Percentiles rank a stretch among this genome's conserved stretches.
Evolutionary conservation across 53 echinoderm and acorn worm genomes (phyloP).

Genomic region (Hippasteria phrygiana): DNA sequence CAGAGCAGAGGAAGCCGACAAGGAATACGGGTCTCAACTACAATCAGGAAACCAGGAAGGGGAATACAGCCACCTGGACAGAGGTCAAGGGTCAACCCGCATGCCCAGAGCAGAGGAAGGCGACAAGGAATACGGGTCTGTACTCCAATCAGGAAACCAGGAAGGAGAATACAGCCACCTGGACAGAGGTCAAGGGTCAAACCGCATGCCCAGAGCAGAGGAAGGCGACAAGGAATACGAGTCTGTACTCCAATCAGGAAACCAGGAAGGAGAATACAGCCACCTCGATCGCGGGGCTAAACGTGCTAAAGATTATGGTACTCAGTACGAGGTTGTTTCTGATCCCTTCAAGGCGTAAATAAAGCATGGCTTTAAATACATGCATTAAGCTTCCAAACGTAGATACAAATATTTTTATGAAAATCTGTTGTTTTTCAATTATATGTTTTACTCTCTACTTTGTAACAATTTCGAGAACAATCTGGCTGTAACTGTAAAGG

Average conservation of each 20-base stretch:
- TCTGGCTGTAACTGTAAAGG: too few relatives aligned
- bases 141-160: background rate
- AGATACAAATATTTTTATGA: too few relatives aligned
- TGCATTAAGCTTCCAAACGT: too few relatives aligned
- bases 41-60: too few relatives aligned
- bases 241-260: background rate
- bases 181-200: background rate
- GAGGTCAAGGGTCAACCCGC: background rate
- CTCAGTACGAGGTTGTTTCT: conserved; percentile 17
- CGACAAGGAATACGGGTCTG: background rate
- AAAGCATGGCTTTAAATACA: too few relatives aligned
- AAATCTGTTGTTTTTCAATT: too few relatives aligned
- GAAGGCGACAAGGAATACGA: background rate
- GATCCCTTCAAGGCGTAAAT: too few relatives aligned
- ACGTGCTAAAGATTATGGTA: background rate
- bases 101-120: background rate
- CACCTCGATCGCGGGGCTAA: background rate
- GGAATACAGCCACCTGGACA: conserved; percentile 37
- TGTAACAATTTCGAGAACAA: too few relatives aligned
- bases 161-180: conserved; percentile 29
- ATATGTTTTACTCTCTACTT: too few relatives aligned
- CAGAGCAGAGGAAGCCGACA: too few relatives aligned
- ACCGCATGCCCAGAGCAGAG: background rate
- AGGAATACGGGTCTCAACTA: too few relatives aligned
- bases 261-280: background rate